Evolutionary conservation across 2,797 vertebrate genomes (phyloP).

Genomic region (Leptoclinus maculatus): DNA sequence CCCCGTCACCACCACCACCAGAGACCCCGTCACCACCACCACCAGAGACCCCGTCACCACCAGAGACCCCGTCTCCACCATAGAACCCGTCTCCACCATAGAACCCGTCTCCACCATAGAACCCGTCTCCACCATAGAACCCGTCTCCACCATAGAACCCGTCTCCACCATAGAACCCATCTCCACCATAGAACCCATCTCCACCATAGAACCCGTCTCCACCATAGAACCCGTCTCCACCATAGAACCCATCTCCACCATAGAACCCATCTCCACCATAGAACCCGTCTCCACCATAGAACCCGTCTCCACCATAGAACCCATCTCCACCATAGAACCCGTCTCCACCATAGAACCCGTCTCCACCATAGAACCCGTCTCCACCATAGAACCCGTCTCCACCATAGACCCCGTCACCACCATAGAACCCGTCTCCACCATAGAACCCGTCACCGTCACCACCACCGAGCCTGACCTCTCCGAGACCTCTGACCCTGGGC

Average conservation of each 20-base stretch:
- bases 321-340: constrained; percentile 6
- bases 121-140: background rate
- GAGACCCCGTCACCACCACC: background rate
- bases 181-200: no score
- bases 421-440: constrained; percentile 4
- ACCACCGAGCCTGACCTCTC: constrained; percentile 13
- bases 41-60: no score
- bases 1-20: no score
- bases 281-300: no score
- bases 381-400: background rate
- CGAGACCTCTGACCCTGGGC: constrained; percentile 20
- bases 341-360: constrained; percentile 1
- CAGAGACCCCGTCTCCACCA: background rate
- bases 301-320: background rate
- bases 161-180: no score
- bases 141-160: constrained; percentile 11
- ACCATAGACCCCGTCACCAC: no score
- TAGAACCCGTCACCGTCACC: background rate
- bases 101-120: background rate
- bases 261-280: constrained; percentile 17
- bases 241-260: constrained; percentile 4
- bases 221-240: no score
- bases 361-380: constrained; percentile 13
- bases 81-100: no score
- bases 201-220: no score